Conservation (phyloP, 1,140 invertebrate genomes). For the Rhynchophorus ferrugineus region DNA sequence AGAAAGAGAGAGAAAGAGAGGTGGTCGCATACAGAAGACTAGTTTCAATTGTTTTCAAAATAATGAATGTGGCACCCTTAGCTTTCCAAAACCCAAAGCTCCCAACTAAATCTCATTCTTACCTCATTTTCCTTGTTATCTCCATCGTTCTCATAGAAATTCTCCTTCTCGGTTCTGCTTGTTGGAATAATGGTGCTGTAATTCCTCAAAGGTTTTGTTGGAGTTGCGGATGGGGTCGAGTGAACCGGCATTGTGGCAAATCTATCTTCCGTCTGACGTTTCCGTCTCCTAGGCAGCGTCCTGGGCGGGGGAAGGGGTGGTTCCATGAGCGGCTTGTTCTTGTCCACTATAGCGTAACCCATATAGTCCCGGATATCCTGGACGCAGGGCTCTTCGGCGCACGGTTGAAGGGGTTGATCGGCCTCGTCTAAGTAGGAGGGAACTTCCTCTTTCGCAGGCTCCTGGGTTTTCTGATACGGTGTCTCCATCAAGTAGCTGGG, state of each 20-base stretch:
- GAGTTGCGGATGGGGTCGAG: constrained; percentile 23
- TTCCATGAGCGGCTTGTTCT: constrained; percentile 46
- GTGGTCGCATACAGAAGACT: too few species aligned
- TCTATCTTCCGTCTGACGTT: constrained; percentile 38
- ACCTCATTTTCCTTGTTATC: constrained; percentile 45
- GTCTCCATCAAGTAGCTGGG: constrained; percentile 9
- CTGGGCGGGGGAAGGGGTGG: constrained; percentile 48
- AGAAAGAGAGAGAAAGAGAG: too few species aligned
- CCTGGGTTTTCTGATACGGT: not conserved
- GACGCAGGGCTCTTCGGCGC: constrained; percentile 34
- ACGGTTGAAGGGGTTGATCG: constrained; percentile 18
- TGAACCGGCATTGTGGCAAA: constrained; percentile 49
- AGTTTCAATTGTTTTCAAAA: too few species aligned
- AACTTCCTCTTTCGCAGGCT: not conserved
- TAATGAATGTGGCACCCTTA: too few species aligned
- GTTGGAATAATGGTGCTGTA: constrained; percentile 60
- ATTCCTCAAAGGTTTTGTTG: constrained; percentile 50
- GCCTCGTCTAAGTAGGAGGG: constrained; percentile 1
- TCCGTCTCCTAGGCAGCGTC: constrained; percentile 44
- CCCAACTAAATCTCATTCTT: too few species aligned
- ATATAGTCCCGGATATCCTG: constrained; percentile 43
- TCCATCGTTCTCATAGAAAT: constrained; percentile 32
- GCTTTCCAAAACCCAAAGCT: too few species aligned
- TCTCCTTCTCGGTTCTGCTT: constrained; percentile 46
- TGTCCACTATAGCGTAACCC: constrained; percentile 62